These are phyloP conservation scores for Pontoporia blainvillei DNA, from an alignment of 2,113 vertebrate species.

Conservation along the genomic window DNA sequence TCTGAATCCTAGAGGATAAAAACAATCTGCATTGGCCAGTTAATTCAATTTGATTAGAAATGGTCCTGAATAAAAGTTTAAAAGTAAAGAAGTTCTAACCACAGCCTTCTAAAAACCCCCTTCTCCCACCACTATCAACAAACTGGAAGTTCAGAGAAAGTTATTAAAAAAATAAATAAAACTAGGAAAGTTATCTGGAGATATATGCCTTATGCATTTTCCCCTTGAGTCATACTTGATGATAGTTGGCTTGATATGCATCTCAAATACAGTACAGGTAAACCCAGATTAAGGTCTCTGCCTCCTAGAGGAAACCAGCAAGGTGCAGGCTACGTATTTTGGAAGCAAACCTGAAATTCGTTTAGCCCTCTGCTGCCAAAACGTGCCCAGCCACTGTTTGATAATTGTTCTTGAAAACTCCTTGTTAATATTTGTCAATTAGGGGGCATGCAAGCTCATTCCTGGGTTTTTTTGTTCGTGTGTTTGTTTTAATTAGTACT, in stretches of 20 bases:
- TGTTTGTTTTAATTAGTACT: neutral
- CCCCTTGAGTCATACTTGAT: slow-evolving; percentile 51
- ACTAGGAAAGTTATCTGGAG: slow-evolving; percentile 23
- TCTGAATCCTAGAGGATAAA: neutral
- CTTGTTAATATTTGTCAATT: neutral
- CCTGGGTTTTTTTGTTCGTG: neutral
- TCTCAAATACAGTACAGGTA: slow-evolving; percentile 57
- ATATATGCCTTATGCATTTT: slow-evolving; percentile 6
- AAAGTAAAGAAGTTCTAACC: neutral
- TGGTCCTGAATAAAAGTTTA: neutral
- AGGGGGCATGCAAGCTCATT: neutral
- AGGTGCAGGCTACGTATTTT: neutral
- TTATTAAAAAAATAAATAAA: neutral
- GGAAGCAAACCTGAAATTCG: slow-evolving; percentile 54
- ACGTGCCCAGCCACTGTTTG: neutral
- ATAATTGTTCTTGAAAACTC: slow-evolving; percentile 27
- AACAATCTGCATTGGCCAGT: neutral
- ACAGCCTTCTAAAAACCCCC: neutral
- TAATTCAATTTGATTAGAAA: slow-evolving; percentile 2
- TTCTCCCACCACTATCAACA: neutral
- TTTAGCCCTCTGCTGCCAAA: slow-evolving; percentile 43
- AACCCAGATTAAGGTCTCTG: slow-evolving; percentile 39
- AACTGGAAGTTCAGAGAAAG: slow-evolving; percentile 46
- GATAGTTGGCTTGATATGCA: slow-evolving; percentile 31
- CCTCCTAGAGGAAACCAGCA: neutral